These are phyloP conservation scores for Notiomystis cincta DNA, from an alignment of 2,113 vertebrate species.

Conservation along the genomic window DNA sequence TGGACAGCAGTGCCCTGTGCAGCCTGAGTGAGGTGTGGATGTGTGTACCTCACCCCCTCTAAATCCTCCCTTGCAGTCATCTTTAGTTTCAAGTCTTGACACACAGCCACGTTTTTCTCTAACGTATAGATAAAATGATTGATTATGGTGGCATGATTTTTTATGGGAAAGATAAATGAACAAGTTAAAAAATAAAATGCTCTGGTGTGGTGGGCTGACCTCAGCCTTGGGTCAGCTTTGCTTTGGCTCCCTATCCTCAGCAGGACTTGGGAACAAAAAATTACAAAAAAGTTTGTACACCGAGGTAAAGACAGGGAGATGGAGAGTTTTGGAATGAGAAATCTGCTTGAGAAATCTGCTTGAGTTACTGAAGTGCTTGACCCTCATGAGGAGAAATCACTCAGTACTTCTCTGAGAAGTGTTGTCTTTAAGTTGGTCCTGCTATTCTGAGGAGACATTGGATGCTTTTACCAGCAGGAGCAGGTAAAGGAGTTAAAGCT, in stretches of 20 bases:
- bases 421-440: neutral
- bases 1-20: neutral
- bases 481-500: neutral
- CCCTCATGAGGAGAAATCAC: neutral
- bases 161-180: neutral
- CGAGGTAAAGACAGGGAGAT: neutral
- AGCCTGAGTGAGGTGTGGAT: rapidly evolving
- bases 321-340: neutral
- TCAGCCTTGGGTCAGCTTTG: neutral
- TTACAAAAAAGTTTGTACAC: rapidly evolving
- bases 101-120: neutral
- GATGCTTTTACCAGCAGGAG: neutral
- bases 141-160: neutral
- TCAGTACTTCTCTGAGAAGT: neutral
- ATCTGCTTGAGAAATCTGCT: neutral
- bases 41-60: neutral
- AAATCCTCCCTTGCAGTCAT: neutral
- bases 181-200: neutral
- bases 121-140: neutral
- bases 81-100: neutral
- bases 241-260: neutral
- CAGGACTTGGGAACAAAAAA: neutral
- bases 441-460: rapidly evolving
- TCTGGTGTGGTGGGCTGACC: neutral
- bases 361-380: neutral